Conservation (phyloP, 2,888 invertebrate genomes). For the Argynnis bischoffii region DNA sequence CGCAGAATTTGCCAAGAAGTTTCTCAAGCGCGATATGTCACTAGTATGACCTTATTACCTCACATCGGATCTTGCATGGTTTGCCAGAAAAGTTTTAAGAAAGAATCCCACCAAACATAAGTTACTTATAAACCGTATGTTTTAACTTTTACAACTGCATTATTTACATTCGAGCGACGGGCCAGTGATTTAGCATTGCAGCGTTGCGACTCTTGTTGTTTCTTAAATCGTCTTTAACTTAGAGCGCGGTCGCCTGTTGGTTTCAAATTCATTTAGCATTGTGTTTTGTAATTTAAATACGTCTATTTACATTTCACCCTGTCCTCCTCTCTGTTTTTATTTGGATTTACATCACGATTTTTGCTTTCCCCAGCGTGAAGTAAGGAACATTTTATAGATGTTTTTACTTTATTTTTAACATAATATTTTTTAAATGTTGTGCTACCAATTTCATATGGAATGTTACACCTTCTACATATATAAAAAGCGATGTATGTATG, state of each 20-base stretch:
- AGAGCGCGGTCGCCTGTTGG: slow-evolving; percentile 38
- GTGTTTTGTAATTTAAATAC: slow-evolving; percentile 42
- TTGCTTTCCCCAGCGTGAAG: not conserved
- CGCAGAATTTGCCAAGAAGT: no score
- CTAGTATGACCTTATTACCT: no score
- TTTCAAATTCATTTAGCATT: slow-evolving; percentile 40
- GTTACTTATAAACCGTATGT: not conserved
- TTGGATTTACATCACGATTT: slow-evolving; percentile 24
- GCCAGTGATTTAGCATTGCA: slow-evolving; percentile 27
- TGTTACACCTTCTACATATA: no score
- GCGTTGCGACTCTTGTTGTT: slow-evolving; percentile 27
- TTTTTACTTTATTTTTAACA: not conserved
- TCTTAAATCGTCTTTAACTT: slow-evolving; percentile 40
- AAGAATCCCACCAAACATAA: slow-evolving; percentile 40
- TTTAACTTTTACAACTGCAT: slow-evolving; percentile 10
- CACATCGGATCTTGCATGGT: no score
- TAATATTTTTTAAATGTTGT: no score
- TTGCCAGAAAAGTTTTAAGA: slow-evolving; percentile 51
- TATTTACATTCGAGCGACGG: slow-evolving; percentile 13
- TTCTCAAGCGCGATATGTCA: no score
- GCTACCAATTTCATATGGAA: no score
- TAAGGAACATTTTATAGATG: not conserved
- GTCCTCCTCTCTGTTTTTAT: slow-evolving; percentile 16
- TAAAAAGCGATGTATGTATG: no score
- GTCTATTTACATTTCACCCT: slow-evolving; percentile 37